Evolutionary conservation across 2,113 vertebrate genomes (phyloP), one percentile per base, ranked within the genome.

Genomic region (Tringa solitaria): DNA sequence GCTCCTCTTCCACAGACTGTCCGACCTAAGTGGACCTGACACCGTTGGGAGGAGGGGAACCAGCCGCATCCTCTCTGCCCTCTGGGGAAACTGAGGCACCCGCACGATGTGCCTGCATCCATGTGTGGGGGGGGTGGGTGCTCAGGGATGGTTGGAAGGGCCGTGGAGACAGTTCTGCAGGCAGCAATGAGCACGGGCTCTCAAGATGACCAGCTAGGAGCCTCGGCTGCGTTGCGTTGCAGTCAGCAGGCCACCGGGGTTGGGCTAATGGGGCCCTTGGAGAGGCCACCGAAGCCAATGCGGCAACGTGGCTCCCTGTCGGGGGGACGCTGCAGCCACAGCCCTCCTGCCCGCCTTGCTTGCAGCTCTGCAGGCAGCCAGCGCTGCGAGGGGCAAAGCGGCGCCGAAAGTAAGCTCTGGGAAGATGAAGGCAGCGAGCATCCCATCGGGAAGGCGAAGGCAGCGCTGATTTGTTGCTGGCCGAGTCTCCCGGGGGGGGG

Each of bases 101-200:
- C 1, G 0, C 0, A 0, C 0, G 1, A 14, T 2, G 1, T 65
- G 41, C 39, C 56, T 45, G 50, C 23, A 33, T 39, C 65, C 1
- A 2, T 1, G 2, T n/a, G n/a, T n/a, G n/a, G n/a, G n/a, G n/a
- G n/a, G n/a, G n/a, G n/a, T n/a, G 63, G 70, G 48, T 21, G 12
- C 8, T 32, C 2, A 6, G 41, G 23, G 32, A 30, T 53, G 56
- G 4, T 6, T 83, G 16, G 5, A 46, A 43, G 2, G 6, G 61
- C 56, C 4, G 1, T n/a, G 60, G 70, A 45, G 51, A 46, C 6
- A 2, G 24, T 20, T 35, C 45, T 48, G 24, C 63, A 8, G 77
- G 50, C 3, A 2, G 37, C 39, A 26, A 12, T 4, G 60, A 45
- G 18, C 7, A 3, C 0, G 5, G 53, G 10, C 37, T 87, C 46